phyloP scores from a whole-genome alignment of 2,888 invertebrate species.

The Euplagia quadripunctaria region DNA sequence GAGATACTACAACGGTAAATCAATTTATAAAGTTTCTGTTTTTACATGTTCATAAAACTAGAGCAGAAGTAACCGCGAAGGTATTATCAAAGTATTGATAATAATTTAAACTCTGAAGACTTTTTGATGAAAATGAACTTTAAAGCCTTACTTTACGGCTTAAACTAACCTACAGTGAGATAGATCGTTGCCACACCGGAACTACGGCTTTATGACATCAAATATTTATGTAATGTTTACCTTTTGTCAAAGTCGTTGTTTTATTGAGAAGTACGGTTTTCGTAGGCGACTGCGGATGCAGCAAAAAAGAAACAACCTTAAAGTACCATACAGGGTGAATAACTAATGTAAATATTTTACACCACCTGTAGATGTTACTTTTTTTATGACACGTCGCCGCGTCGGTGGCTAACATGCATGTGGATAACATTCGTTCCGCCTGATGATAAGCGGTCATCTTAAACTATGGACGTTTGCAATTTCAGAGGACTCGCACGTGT shows the following conservation, averaged over 20 bases:
- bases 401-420: too few relatives aligned
- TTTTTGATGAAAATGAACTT: not conserved
- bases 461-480: too few relatives aligned
- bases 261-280: not conserved
- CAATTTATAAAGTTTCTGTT: slow-evolving; percentile 1
- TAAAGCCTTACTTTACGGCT: not conserved
- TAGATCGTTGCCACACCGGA: not conserved
- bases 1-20: slow-evolving; percentile 11
- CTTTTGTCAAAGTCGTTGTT: not conserved
- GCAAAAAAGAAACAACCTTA: not conserved
- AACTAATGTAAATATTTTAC: not conserved
- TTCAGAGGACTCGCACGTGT: too few relatives aligned
- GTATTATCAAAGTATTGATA: not conserved
- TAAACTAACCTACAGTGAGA: not conserved
- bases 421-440: too few relatives aligned
- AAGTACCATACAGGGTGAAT: not conserved
- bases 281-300: not conserved
- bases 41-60: slow-evolving; percentile 7
- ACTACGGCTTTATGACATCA: not conserved
- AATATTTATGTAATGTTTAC: not conserved
- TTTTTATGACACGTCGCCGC: too few relatives aligned
- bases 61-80: slow-evolving; percentile 5
- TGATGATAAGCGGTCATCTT: too few relatives aligned
- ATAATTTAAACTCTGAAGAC: not conserved
- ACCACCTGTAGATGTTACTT: not conserved